Conservation (phyloP, 2,113 vertebrate genomes). For the Misgurnus anguillicaudatus region DNA sequence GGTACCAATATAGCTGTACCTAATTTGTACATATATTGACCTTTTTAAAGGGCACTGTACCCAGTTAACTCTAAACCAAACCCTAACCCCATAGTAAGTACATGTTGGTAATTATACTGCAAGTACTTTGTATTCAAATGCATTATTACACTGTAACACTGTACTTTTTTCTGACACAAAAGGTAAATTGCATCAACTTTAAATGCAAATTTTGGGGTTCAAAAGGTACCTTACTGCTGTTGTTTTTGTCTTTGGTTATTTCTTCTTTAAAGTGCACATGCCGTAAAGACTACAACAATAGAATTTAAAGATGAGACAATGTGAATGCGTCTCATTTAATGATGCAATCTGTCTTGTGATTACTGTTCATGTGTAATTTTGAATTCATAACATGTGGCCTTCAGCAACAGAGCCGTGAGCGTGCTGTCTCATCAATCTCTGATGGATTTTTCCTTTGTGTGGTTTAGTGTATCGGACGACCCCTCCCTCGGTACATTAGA, state of each 20-base stretch:
- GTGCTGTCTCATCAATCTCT: slow-evolving; percentile 14
- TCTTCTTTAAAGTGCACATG: not conserved
- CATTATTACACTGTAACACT: no score
- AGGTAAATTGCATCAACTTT: no score
- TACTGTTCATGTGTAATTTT: slow-evolving; percentile 20
- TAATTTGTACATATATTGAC: no score
- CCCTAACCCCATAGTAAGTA: no score
- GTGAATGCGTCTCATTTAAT: slow-evolving; percentile 27
- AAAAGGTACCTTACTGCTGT: no score
- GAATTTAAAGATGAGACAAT: not conserved
- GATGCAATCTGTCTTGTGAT: slow-evolving; percentile 25
- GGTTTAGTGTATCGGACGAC: slow-evolving; percentile 65
- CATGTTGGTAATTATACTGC: no score
- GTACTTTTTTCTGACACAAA: no score
- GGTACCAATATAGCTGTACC: no score
- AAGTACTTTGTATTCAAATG: no score
- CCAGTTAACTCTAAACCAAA: no score
- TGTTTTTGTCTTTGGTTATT: not conserved
- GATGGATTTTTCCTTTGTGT: slow-evolving; percentile 51
- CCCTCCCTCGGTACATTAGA: slow-evolving; percentile 86
- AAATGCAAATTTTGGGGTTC: not conserved
- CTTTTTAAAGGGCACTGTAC: no score
- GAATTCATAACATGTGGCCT: slow-evolving; percentile 29
- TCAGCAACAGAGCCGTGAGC: slow-evolving; percentile 11
- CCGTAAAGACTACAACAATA: not conserved